Evolutionary conservation across 2,113 vertebrate species (phyloP), one percentile per base, ranked within the genome.

Genomic region (Ptychochromis oligacanthus): DNA sequence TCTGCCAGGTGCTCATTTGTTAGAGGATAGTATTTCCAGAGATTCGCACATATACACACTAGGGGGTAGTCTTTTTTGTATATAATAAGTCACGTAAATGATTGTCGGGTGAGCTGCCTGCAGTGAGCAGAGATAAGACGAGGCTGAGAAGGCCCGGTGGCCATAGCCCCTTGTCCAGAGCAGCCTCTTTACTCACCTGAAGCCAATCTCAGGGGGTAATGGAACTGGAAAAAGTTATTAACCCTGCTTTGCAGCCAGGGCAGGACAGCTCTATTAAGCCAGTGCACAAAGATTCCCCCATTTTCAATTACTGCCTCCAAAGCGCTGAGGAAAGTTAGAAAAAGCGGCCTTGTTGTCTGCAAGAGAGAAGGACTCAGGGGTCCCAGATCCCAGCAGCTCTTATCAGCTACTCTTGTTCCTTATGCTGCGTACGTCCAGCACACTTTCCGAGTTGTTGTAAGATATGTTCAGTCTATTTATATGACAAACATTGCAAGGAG

Each of bases 211-310:
- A 77, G 70, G 86, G 88, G 92, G 93, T 95, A 94, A 95, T 94
- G 91, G 93, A 93, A 95, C 83, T 93, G 94, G 93, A 88, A 93
- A 95, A 95, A 95, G 92, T 95, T 95, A 95, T 95, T 96, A 96
- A 95, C 91, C 93, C 91, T 49, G 89, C 93, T 95, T 94, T 94
- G 84, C 91, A 79, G 91, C 60, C 18, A 85, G 93, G 92, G 90
- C 93, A 93, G 77, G 92, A 94, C 92, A 89, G 93, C 93, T 95
- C 94, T 90, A 94, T 95, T 96, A 95, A 95, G 89, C 75, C 80
- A 74, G 85, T 31, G 87, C 92, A 94, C 91, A 94, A 95, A 94
- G 93, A 95, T 90, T 92, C 84, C 88, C 82, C 82, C 77, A 83
- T 94, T 96, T 95, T 95, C 94, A 95, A 95, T 95, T 95, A 95